Conservation (phyloP, 2,113 vertebrate species). For the Hyperopisus bebe region DNA sequence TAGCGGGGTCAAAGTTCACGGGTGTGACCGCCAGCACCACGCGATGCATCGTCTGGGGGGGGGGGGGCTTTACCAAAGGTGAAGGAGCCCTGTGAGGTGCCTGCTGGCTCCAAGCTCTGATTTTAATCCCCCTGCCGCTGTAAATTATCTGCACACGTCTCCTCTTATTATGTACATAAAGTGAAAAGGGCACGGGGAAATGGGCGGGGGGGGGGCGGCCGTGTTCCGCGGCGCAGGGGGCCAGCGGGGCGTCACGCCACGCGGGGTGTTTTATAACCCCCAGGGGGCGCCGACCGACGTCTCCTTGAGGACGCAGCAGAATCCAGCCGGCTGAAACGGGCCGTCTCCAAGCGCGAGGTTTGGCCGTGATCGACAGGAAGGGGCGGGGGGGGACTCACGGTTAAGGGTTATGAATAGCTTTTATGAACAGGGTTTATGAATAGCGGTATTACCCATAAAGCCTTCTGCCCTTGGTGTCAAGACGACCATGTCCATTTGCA, state of each 20-base stretch:
- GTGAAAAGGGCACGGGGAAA: conserved; percentile 44
- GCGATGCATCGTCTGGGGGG: not conserved
- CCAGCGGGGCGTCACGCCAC: not conserved
- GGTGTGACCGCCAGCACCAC: not conserved
- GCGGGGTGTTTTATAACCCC: not conserved
- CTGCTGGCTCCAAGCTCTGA: conserved; percentile 43
- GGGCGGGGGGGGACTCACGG: not conserved
- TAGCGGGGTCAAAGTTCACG: not conserved
- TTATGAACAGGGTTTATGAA: conserved; percentile 38
- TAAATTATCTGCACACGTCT: conserved; percentile 46
- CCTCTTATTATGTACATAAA: conserved; percentile 47
- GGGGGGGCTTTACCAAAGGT: conserved; percentile 36
- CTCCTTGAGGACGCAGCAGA: conserved; percentile 27
- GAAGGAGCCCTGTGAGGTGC: conserved; percentile 39
- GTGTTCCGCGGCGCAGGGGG: not conserved
- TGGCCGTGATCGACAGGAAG: conserved; percentile 29
- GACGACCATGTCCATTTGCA: conserved; percentile 34
- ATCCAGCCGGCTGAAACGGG: conserved; percentile 28
- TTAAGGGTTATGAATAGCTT: conserved; percentile 35
- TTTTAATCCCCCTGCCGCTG: conserved; percentile 48
- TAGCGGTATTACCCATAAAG: conserved; percentile 21
- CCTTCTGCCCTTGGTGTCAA: conserved; percentile 33
- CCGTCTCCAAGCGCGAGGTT: conserved; percentile 31
- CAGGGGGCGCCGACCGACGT: not conserved
- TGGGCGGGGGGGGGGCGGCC: conserved; percentile 29